phyloP scores from a whole-genome alignment of 2,113 vertebrate genomes.

The Nansenia antarctica region DNA sequence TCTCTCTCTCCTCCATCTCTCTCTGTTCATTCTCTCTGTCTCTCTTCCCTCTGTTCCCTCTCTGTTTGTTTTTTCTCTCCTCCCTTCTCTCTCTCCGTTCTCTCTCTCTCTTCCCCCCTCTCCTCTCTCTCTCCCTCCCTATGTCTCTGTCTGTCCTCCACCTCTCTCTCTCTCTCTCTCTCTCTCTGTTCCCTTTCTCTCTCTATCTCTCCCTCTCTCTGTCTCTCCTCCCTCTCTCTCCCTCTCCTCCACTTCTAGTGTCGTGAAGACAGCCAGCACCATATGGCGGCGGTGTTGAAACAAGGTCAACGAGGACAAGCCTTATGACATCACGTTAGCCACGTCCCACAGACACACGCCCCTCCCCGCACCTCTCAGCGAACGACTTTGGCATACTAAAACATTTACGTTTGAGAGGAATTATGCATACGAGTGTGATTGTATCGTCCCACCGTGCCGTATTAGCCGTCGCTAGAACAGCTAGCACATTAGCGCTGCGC shows the following conservation, averaged over 20 bases:
- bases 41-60: neutral
- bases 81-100: neutral
- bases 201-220: slow-evolving; percentile 5
- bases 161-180: slow-evolving; percentile 1
- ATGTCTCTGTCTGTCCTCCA: neutral
- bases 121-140: neutral
- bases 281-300: slow-evolving; percentile 40
- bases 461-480: neutral
- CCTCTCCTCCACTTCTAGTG: neutral
- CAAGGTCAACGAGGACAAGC: slow-evolving; percentile 1
- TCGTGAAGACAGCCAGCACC: slow-evolving; percentile 3
- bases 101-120: neutral
- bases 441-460: neutral
- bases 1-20: neutral
- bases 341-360: slow-evolving; percentile 17
- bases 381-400: neutral
- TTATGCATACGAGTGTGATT: neutral
- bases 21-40: too few relatives aligned
- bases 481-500: neutral
- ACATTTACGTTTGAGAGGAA: neutral
- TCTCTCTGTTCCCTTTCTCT: neutral
- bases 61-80: neutral
- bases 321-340: slow-evolving; percentile 7
- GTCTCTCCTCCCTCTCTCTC: neutral
- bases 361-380: neutral